phyloP scores from a whole-genome alignment of 2,113 vertebrate genomes.

The Gulo gulo region DNA sequence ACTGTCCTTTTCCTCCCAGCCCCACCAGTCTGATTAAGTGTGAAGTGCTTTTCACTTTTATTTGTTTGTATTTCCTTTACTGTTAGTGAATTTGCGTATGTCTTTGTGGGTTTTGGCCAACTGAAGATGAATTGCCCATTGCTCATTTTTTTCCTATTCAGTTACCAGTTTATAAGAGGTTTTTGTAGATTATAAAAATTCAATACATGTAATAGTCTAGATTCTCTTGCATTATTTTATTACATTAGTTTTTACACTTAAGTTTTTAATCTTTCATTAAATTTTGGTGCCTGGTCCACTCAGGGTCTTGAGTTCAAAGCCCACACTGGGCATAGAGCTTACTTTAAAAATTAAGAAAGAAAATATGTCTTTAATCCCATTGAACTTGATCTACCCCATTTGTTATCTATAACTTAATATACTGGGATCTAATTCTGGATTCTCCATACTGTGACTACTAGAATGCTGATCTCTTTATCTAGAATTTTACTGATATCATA shows the following conservation, averaged over 20 bases:
- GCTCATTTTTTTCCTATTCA: background rate
- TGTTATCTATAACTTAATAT: background rate
- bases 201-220: background rate
- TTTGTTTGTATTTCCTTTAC: background rate
- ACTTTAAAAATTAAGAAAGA: background rate
- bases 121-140: background rate
- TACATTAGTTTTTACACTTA: background rate
- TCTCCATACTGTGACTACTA: background rate
- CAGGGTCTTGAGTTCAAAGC: background rate
- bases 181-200: slow-evolving; percentile 14
- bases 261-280: background rate
- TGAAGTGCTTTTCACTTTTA: background rate
- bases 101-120: background rate
- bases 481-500: background rate
- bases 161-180: background rate
- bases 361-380: background rate
- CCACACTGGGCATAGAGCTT: background rate
- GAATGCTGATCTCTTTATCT: background rate
- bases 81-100: background rate
- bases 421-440: background rate
- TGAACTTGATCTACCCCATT: background rate
- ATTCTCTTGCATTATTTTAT: background rate
- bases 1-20: background rate
- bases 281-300: background rate
- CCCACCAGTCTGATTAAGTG: background rate